Conservation (phyloP, 2,113 vertebrate species). For the Sceloporus tristichus region DNA sequence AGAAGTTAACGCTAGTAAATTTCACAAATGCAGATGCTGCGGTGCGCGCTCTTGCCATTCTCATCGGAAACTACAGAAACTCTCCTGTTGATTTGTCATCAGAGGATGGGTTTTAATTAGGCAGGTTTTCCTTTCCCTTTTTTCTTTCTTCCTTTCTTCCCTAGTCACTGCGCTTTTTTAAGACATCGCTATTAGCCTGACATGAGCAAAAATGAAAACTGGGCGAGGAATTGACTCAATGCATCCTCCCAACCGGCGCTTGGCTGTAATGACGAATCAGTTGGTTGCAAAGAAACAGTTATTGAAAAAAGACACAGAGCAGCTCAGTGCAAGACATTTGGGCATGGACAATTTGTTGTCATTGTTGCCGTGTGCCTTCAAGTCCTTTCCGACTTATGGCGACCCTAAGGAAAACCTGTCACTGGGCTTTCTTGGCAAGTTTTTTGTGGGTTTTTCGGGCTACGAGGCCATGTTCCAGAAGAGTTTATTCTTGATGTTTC, state of each 20-base stretch:
- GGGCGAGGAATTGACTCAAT: conserved; percentile 22
- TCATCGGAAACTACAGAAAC: conserved; percentile 4
- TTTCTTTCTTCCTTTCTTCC: too few species aligned
- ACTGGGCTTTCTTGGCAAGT: too few species aligned
- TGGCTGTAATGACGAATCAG: not conserved
- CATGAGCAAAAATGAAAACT: not conserved
- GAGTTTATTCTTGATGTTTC: too few species aligned
- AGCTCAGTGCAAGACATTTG: too few species aligned
- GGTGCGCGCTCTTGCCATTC: conserved; percentile 33
- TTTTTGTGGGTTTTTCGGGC: too few species aligned
- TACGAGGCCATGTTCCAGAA: too few species aligned
- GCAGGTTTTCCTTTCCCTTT: conserved; percentile 29
- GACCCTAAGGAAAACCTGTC: too few species aligned
- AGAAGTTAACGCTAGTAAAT: conserved; percentile 63
- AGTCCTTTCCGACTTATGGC: too few species aligned
- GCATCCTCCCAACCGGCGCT: conserved; percentile 1
- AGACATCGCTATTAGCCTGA: conserved; percentile 18
- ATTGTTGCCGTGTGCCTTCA: too few species aligned
- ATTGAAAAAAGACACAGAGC: too few species aligned
- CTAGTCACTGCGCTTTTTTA: conserved; percentile 45
- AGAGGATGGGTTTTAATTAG: conserved; percentile 68
- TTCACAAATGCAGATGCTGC: conserved; percentile 42
- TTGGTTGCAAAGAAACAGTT: not conserved
- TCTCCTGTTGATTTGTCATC: conserved; percentile 54
- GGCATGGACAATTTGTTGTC: too few species aligned